Percentiles rank a stretch among this genome's conserved stretches.
Evolutionary conservation across 1,140 invertebrate genomes (phyloP).

Genomic region (Aphelinus certus): DNA sequence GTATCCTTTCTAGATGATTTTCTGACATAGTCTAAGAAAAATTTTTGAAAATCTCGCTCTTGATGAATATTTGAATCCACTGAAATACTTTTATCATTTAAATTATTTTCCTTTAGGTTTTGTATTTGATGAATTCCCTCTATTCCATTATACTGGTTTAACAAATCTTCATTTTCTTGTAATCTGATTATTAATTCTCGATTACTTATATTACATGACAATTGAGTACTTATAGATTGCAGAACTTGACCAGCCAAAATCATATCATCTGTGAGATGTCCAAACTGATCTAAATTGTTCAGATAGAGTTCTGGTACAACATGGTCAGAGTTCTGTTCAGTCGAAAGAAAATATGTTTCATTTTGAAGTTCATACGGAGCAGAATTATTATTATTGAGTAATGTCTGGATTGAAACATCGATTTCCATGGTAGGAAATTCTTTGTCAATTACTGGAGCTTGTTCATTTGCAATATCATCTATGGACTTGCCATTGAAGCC

Average conservation of each 20-base stretch:
- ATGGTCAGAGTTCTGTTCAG: constrained; percentile 55
- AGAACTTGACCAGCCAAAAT: constrained; percentile 57
- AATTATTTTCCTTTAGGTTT: too few species aligned
- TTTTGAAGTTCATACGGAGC: constrained; percentile 54
- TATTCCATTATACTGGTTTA: too few species aligned
- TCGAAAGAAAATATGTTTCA: constrained; percentile 53
- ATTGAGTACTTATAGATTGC: constrained; percentile 48
- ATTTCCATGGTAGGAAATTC: constrained; percentile 51
- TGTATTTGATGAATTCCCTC: too few species aligned
- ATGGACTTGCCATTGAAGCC: neutral
- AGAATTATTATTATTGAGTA: constrained; percentile 54
- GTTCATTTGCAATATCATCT: constrained; percentile 37
- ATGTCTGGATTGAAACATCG: constrained; percentile 53
- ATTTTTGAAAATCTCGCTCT: too few species aligned
- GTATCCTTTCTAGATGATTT: too few species aligned
- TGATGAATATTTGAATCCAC: too few species aligned
- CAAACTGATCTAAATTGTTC: constrained; percentile 56
- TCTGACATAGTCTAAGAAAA: too few species aligned
- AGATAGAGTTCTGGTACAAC: constrained; percentile 56
- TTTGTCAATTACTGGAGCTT: constrained; percentile 49
- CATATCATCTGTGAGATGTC: constrained; percentile 54
- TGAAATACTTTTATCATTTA: too few species aligned
- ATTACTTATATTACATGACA: constrained; percentile 29
- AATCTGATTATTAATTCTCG: constrained; percentile 21
- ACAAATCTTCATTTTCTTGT: constrained; percentile 8